These are phyloP conservation scores for Crioceris asparagi DNA, from an alignment of 2,888 invertebrate species.

Conservation along the genomic window DNA sequence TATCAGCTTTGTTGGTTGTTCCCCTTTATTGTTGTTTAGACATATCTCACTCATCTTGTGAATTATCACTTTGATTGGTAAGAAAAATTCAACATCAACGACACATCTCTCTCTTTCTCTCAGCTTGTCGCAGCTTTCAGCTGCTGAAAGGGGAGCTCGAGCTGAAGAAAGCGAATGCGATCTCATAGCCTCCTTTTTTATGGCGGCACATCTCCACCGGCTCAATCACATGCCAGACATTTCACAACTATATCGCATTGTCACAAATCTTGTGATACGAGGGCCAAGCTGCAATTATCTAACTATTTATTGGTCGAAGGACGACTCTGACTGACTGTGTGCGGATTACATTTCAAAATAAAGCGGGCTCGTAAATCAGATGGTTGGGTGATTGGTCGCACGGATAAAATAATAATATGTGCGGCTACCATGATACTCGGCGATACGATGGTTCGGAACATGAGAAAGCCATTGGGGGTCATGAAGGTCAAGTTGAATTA, in stretches of 20 bases:
- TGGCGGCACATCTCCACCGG: slow-evolving; percentile 11
- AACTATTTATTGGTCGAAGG: slow-evolving; percentile 28
- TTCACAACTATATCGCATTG: slow-evolving; percentile 30
- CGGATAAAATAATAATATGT: too few species aligned
- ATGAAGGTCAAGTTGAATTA: too few species aligned
- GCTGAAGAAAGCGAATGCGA: slow-evolving; percentile 10
- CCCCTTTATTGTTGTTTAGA: too few species aligned
- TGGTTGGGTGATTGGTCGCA: too few species aligned
- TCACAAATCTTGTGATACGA: slow-evolving; percentile 28
- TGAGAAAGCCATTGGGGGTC: too few species aligned
- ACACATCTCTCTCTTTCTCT: neutral
- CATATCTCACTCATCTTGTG: too few species aligned
- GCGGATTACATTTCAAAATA: slow-evolving; percentile 15
- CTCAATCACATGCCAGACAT: slow-evolving; percentile 32
- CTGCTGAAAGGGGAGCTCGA: too few species aligned
- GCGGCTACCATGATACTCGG: too few species aligned
- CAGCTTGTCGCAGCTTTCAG: too few species aligned
- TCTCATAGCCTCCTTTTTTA: slow-evolving; percentile 12
- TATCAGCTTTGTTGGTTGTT: too few species aligned
- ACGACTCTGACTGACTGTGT: slow-evolving; percentile 16
- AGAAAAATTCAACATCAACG: neutral
- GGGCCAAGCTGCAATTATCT: slow-evolving; percentile 24
- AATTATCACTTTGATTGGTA: neutral
- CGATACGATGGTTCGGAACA: too few species aligned
- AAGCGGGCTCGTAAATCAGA: slow-evolving; percentile 8